Evolutionary conservation across 2,797 vertebrate genomes (phyloP).

Genomic region (Clarias laeviceps): DNA sequence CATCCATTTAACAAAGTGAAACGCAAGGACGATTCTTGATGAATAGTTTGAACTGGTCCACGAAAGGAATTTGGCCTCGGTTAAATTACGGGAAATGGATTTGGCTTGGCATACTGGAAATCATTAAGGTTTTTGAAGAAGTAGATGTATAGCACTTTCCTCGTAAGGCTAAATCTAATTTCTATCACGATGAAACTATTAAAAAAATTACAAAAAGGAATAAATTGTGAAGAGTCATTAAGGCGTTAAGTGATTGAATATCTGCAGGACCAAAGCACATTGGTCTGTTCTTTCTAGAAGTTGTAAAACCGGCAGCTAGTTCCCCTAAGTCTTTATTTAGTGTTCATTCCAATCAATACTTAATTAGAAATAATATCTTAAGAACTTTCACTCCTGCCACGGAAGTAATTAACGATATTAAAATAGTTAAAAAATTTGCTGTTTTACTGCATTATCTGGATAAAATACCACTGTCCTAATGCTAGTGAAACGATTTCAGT

Average conservation of each 20-base stretch:
- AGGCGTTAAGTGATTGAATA: background rate
- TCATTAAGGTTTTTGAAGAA: background rate
- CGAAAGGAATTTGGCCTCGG: background rate
- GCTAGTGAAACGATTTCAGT: background rate
- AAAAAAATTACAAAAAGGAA: background rate
- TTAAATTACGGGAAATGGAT: background rate
- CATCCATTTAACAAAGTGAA: background rate
- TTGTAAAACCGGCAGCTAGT: background rate
- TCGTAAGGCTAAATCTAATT: background rate
- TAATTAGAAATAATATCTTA: background rate
- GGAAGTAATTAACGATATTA: conserved; percentile 3
- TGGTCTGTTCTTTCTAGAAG: background rate
- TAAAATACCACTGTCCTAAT: background rate
- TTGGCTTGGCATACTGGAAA: background rate
- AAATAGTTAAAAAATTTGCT: background rate
- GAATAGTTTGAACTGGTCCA: background rate
- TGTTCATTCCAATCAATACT: background rate
- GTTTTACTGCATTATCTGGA: background rate
- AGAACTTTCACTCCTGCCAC: background rate
- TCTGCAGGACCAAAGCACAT: background rate
- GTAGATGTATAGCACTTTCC: background rate
- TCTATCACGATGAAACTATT: background rate
- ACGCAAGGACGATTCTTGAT: background rate
- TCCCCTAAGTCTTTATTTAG: background rate
- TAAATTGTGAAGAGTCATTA: background rate